Conservation (phyloP, 92 coral and sea anemone species). For the Epizoanthus stellaris region DNA sequence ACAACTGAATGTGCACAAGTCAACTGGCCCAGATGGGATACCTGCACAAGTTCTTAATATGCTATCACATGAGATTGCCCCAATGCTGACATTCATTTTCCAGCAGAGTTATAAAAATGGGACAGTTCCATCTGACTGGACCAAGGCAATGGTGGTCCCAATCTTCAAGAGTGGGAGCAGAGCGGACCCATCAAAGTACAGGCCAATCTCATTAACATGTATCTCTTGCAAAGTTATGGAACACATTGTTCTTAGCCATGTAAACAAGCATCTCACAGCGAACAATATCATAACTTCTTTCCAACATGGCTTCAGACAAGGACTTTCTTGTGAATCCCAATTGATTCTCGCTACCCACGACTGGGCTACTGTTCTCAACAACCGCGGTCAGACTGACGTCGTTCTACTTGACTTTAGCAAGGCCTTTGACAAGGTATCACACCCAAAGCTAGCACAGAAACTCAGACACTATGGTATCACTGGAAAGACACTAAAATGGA, state of each 20-base stretch:
- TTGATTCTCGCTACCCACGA: no score
- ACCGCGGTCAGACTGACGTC: slow-evolving; percentile 40
- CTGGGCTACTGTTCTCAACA: slow-evolving; percentile 5
- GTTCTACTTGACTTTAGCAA: slow-evolving; percentile 8
- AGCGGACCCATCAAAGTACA: slow-evolving; percentile 53
- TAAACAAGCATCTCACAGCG: background rate
- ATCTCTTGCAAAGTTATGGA: slow-evolving; percentile 3
- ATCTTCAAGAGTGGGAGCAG: slow-evolving; percentile 49
- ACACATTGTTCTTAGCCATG: no score
- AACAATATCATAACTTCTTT: slow-evolving; percentile 24
- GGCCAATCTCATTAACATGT: slow-evolving; percentile 61
- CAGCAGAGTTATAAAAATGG: slow-evolving; percentile 48
- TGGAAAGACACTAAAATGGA: slow-evolving; percentile 52
- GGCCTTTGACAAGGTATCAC: no score
- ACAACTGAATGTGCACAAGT: slow-evolving; percentile 33
- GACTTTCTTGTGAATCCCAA: no score
- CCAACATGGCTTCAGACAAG: slow-evolving; percentile 12
- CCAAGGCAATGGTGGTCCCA: slow-evolving; percentile 48
- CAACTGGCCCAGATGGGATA: slow-evolving; percentile 55
- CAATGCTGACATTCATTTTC: slow-evolving; percentile 42
- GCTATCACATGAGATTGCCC: slow-evolving; percentile 37
- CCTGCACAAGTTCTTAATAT: slow-evolving; percentile 37
- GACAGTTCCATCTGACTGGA: slow-evolving; percentile 54
- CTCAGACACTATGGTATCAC: slow-evolving; percentile 24
- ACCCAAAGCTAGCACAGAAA: no score